Conservation (phyloP, 2,888 invertebrate species). For the Neoaliturus tenellus region DNA sequence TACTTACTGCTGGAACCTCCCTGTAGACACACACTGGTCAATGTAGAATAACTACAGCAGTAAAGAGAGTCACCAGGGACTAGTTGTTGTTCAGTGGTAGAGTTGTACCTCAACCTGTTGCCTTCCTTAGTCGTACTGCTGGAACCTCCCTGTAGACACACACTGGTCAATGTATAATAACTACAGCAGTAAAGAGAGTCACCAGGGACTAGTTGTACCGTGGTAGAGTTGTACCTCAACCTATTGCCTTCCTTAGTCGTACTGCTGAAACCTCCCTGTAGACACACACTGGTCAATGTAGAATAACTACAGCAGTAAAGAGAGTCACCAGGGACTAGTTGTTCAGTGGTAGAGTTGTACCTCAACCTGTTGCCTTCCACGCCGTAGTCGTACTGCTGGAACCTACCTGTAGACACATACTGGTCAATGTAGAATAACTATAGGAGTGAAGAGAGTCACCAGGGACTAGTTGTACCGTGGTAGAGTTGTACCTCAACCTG, state of each 20-base stretch:
- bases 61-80: conserved; percentile 77
- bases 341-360: conserved; percentile 77
- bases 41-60: too few species aligned
- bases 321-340: conserved; percentile 78
- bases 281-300: too few species aligned
- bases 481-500: conserved; percentile 76
- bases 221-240: conserved; percentile 75
- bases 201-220: conserved; percentile 78
- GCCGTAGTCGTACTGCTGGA: conserved; percentile 85
- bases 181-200: too few species aligned
- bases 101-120: conserved; percentile 79
- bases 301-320: too few species aligned
- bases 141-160: conserved; percentile 78
- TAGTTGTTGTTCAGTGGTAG: conserved; percentile 76
- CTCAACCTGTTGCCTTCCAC: conserved; percentile 74
- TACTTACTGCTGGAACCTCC: conserved; percentile 82
- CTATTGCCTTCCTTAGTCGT: conserved; percentile 84
- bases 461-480: conserved; percentile 79
- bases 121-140: conserved; percentile 80
- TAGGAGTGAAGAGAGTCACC: too few species aligned
- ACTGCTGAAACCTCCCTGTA: conserved; percentile 80
- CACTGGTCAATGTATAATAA: too few species aligned
- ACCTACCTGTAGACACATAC: too few species aligned
- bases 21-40: too few species aligned
- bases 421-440: too few species aligned